Evolutionary conservation across 2,888 invertebrate genomes (phyloP), one percentile per base, ranked within the genome.

Genomic region (Ormyrus thymus): DNA sequence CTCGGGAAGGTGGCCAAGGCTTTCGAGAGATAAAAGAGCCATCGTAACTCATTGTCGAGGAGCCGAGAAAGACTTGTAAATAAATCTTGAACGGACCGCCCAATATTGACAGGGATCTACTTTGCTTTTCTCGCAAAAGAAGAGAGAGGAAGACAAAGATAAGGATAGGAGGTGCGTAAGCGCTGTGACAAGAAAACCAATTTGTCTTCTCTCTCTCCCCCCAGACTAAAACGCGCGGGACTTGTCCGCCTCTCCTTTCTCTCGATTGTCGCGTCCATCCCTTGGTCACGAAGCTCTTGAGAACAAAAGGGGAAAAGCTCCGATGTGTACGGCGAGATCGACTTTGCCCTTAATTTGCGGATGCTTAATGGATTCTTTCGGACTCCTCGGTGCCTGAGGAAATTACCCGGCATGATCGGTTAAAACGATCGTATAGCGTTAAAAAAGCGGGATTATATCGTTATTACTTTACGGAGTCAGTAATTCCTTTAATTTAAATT

Each of bases 101-200:
- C 78, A 75, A 64, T 78, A 78, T 78, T 68, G 81, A 76, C 78
- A 75, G 72, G 71, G 51, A 71, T 64, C 80, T 75, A 68, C 56
- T 74, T 77, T 62, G 59, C 53, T 72, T 59, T 64, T 51, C 29
- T 61, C 50, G 46, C n/a, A 6, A 3, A 45, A 62, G 11, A 7
- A 11, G 50, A n/a, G 55, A 72, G 48, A 11, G 64, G 13, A 55
- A 76, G 51, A 51, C 46, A n/a, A 9, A 29, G 11, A 43, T 9
- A 55, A 48, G 48, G 62, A n/a, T n/a, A 46, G 50, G 46, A 71
- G 58, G 72, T 72, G 76, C 69, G 76, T 80, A 70, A 80, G 66
- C 59, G 15, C 53, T 45, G 70, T 51, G 65, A 59, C 58, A 73
- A 65, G 69, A 61, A 77, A 77, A 76, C 68, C 71, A 78, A 72